phyloP scores from a whole-genome alignment of 1,140 invertebrate genomes.

The Camponotus vicinus region DNA sequence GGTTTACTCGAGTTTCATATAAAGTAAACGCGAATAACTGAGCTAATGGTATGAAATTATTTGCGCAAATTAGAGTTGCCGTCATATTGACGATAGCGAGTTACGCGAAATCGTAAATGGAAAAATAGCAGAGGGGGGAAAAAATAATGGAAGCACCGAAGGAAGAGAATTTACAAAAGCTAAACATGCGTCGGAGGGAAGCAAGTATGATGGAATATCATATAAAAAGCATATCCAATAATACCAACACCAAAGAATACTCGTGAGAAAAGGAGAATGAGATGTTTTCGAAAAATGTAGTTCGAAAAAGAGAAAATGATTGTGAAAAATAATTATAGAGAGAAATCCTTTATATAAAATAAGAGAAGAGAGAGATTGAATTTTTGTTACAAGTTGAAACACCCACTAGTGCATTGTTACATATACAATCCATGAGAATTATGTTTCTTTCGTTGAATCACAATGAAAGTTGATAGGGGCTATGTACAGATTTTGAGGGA shows the following conservation, averaged over 20 bases:
- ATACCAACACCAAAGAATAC: constrained; percentile 81
- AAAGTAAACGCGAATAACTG: constrained; percentile 20
- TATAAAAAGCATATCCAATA: constrained; percentile 81
- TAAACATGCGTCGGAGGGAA: not conserved
- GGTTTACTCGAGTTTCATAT: not conserved
- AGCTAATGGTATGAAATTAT: constrained; percentile 22
- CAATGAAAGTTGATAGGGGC: constrained; percentile 1
- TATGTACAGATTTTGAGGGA: constrained; percentile 20
- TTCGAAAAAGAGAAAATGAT: constrained; percentile 56
- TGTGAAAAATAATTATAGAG: constrained; percentile 16
- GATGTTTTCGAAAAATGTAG: constrained; percentile 56
- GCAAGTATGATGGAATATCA: constrained; percentile 53
- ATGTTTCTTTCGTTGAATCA: constrained; percentile 38
- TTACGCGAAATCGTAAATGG: constrained; percentile 16
- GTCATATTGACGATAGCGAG: constrained; percentile 43
- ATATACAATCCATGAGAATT: constrained; percentile 7
- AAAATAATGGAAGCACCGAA: constrained; percentile 52
- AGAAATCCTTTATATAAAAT: constrained; percentile 21
- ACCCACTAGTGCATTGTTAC: constrained; percentile 43
- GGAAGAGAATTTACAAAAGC: constrained; percentile 58
- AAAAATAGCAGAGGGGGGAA: not conserved
- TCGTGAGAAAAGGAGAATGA: constrained; percentile 44
- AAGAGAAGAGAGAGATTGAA: not conserved
- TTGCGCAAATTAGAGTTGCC: constrained; percentile 33
- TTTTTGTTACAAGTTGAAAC: constrained; percentile 47